Percentiles rank a stretch among this genome's conserved stretches.
These are phyloP conservation scores for Limnephilus marmoratus DNA, from an alignment of 2,888 invertebrate species.

Conservation along the genomic window DNA sequence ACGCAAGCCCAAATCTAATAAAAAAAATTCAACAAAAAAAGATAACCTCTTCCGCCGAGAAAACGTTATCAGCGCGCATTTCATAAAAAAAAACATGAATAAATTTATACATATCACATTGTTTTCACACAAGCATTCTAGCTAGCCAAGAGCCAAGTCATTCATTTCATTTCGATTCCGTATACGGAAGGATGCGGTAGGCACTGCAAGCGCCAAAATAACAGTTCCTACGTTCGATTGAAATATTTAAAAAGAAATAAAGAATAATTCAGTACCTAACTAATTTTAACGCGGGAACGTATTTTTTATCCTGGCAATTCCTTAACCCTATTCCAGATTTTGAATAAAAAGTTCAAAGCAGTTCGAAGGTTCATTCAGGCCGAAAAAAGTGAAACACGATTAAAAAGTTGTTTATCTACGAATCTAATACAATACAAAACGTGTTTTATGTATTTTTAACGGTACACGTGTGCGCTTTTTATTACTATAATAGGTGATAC, in stretches of 20 bases:
- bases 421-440: background rate
- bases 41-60: background rate
- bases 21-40: background rate
- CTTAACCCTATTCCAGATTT: background rate
- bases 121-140: background rate
- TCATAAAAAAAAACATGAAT: background rate
- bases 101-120: background rate
- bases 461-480: background rate
- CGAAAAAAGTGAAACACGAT: background rate
- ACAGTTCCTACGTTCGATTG: background rate
- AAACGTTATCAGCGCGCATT: background rate
- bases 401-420: background rate
- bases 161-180: constrained; percentile 29
- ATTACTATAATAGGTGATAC: background rate
- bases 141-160: background rate
- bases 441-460: background rate
- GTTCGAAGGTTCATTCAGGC: background rate
- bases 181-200: constrained; percentile 39
- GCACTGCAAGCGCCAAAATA: background rate
- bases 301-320: background rate
- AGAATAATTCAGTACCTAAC: background rate
- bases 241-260: background rate
- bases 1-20: background rate
- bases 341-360: background rate
- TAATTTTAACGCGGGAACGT: background rate